Conservation (phyloP, 2,888 invertebrate genomes). For the Parascotia fuliginaria region DNA sequence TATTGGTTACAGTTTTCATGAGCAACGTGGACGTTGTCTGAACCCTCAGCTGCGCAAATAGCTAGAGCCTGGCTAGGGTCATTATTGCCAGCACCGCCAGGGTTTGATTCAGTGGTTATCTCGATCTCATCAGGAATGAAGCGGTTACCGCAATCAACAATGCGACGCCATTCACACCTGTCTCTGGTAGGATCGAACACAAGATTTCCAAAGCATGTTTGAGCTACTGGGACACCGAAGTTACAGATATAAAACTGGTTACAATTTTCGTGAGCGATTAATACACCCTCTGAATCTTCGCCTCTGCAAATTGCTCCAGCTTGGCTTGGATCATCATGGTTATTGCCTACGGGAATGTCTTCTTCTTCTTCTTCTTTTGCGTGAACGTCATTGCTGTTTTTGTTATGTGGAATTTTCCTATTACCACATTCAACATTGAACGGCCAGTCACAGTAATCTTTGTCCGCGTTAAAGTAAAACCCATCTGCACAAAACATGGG, state of each 20-base stretch:
- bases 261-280: too few species aligned
- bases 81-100: conserved; percentile 28
- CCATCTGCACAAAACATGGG: conserved; percentile 30
- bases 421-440: too few species aligned
- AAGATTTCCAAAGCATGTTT: conserved; percentile 34
- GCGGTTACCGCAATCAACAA: conserved; percentile 7
- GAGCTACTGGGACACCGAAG: conserved; percentile 38
- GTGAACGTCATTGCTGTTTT: too few species aligned
- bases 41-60: conserved; percentile 43
- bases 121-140: conserved; percentile 3
- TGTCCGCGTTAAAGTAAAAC: conserved; percentile 40
- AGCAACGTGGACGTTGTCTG: conserved; percentile 30
- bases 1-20: conserved; percentile 48
- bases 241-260: too few species aligned
- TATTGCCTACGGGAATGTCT: too few species aligned
- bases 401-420: too few species aligned
- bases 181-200: conserved; percentile 41
- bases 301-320: too few species aligned
- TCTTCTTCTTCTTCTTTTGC: too few species aligned
- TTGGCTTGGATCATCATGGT: too few species aligned
- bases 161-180: conserved; percentile 37
- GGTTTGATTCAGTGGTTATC: neutral
- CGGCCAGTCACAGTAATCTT: conserved; percentile 44
- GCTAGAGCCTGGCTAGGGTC: conserved; percentile 42
- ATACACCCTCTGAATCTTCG: too few species aligned